Evolutionary conservation across 2,888 invertebrate genomes (phyloP).

Genomic region (Pharmacophagus antenor): DNA sequence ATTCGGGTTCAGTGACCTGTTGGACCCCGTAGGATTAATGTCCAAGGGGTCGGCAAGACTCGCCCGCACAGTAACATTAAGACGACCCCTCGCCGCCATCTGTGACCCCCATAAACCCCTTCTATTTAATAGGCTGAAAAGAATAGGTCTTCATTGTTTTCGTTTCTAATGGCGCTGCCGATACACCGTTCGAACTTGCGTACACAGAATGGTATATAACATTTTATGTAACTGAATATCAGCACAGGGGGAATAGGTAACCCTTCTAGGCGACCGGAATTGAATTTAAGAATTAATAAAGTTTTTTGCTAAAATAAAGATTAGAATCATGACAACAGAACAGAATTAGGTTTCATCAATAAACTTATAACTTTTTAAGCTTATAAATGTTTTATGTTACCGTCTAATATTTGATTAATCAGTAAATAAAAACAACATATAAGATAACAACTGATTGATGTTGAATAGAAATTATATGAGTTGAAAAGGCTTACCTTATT

Average conservation of each 20-base stretch:
- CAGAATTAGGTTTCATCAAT: no score
- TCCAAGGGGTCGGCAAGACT: slow-evolving; percentile 72
- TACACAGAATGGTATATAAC: background rate
- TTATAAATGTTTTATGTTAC: no score
- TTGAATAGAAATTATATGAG: no score
- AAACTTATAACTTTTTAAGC: no score
- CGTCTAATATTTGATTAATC: no score
- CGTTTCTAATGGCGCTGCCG: slow-evolving; percentile 13
- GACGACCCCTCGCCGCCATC: slow-evolving; percentile 68
- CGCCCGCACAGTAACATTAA: slow-evolving; percentile 75
- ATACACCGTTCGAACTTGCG: background rate
- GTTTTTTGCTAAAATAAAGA: background rate
- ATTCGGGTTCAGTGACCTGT: slow-evolving; percentile 67
- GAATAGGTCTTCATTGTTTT: slow-evolving; percentile 26
- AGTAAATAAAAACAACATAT: no score
- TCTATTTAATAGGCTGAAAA: slow-evolving; percentile 26
- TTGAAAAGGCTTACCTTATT: no score
- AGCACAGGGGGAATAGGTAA: background rate
- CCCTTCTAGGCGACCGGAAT: background rate
- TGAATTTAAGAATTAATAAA: background rate
- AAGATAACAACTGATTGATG: no score
- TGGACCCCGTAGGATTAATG: slow-evolving; percentile 74
- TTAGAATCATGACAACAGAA: no score
- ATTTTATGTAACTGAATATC: background rate
- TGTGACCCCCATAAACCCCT: slow-evolving; percentile 51